phyloP scores from a whole-genome alignment of 1,140 invertebrate species.

The Drosophila athabasca region DNA sequence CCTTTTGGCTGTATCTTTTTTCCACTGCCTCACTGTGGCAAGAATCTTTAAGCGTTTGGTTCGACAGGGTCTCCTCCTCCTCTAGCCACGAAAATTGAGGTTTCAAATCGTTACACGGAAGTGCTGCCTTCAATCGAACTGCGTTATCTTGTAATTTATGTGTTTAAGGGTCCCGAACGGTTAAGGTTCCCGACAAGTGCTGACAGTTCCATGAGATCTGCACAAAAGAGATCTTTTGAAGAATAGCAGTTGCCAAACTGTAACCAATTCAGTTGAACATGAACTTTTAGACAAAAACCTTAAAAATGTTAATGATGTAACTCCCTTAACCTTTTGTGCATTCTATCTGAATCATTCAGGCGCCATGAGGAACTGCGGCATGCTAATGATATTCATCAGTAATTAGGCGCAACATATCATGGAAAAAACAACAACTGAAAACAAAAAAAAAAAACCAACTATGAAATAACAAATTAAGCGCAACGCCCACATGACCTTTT shows the following conservation, averaged over 20 bases:
- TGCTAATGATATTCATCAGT: slow-evolving; percentile 46
- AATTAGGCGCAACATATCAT: slow-evolving; percentile 53
- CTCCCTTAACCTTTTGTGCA: neutral
- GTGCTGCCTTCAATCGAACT: slow-evolving; percentile 1
- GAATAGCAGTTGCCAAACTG: neutral
- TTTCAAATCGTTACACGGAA: slow-evolving; percentile 64
- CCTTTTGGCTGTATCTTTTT: slow-evolving; percentile 24
- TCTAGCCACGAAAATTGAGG: slow-evolving; percentile 5
- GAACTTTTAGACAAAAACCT: neutral
- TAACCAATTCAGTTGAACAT: slow-evolving; percentile 19
- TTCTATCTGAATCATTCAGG: slow-evolving; percentile 45
- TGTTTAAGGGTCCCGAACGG: slow-evolving; percentile 39
- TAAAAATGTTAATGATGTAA: slow-evolving; percentile 12
- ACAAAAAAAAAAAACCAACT: slow-evolving; percentile 8
- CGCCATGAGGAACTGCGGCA: slow-evolving; percentile 57
- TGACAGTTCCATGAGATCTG: slow-evolving; percentile 39
- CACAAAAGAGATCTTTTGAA: slow-evolving; percentile 10
- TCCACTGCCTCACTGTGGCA: slow-evolving; percentile 9
- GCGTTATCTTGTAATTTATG: slow-evolving; percentile 10
- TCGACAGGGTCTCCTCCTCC: slow-evolving; percentile 11
- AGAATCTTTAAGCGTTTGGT: slow-evolving; percentile 30
- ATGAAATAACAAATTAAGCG: slow-evolving; percentile 35
- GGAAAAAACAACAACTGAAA: slow-evolving; percentile 8
- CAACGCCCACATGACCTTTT: slow-evolving; percentile 65
- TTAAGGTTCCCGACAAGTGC: slow-evolving; percentile 13